phyloP scores from a whole-genome alignment of 2,888 invertebrate genomes.

The Boloria euphrosyne region DNA sequence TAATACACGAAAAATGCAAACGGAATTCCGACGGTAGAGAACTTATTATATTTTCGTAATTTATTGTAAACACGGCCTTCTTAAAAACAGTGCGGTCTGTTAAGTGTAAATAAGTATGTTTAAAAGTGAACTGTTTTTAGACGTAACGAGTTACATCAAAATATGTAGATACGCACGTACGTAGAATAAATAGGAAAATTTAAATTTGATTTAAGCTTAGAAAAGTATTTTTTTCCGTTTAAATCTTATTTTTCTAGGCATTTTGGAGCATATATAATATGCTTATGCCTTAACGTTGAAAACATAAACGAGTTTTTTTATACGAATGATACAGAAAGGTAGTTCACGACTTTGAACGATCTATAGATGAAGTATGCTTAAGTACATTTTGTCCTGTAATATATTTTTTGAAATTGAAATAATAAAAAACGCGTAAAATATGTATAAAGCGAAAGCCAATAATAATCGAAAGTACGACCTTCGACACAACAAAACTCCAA shows the following conservation, averaged over 20 bases:
- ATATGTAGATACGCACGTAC: neutral
- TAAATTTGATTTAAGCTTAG: neutral
- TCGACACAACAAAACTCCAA: neutral
- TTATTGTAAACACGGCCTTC: constrained; percentile 24
- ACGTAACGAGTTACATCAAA: constrained; percentile 1
- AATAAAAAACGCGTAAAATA: neutral
- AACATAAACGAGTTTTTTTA: no score
- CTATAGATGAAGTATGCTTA: no score
- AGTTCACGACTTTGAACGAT: no score
- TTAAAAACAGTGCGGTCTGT: neutral
- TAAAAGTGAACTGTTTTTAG: neutral
- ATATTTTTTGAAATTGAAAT: neutral
- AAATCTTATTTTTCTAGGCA: neutral
- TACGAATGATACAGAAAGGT: no score
- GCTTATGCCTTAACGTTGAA: no score
- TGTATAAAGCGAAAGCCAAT: neutral
- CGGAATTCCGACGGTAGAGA: neutral
- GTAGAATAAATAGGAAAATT: neutral
- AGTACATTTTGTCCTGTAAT: no score
- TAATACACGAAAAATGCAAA: no score
- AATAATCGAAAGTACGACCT: no score
- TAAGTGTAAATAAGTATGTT: no score
- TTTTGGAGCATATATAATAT: no score
- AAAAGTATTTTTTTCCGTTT: neutral
- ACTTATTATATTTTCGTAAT: constrained; percentile 20